Evolutionary conservation across 2,888 invertebrate species (phyloP), one percentile per base, ranked within the genome.

Genomic region (Therioaphis trifolii): DNA sequence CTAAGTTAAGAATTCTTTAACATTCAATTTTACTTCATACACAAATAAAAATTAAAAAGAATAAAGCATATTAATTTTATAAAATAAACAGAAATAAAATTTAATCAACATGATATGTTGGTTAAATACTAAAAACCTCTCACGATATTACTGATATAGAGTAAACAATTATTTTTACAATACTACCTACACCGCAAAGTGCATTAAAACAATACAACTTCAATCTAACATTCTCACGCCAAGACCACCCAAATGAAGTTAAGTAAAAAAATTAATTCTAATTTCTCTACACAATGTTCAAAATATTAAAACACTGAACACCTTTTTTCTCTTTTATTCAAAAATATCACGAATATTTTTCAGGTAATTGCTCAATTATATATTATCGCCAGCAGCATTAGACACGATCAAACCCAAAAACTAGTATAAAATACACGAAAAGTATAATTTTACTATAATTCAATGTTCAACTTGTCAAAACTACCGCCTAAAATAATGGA

Each of bases 361-460:
- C 24, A 4, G 21, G 21, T 78, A 68, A 78, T 78, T 78, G 40
- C 66, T 78, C 52, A 78, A 78, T 78, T 78, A 68, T 40, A 68
- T 15, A 2, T 35, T 9, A 52, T 52, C 35, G 77, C 66, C 77
- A 21, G 35, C 66, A 66, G 77, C 77, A 52, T 11, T 52, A 68
- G 11, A 77, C 35, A 66, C n/a, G 66, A 66, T 66, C 24, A 46
- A 76, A 29, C 63, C 29, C n/a, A 14, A 69, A 46, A 49, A 66
- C 77, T 15, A 15, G 49, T 66, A 75, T 18, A 63, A n/a, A 29
- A 63, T 49, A 52, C 52, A 68, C 21, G 66, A 68, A 66, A 5
- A 18, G 77, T 78, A 68, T 78, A 68, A 78, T 78, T 78, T 52
- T 18, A n/a, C n/a, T n/a, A n/a, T n/a, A n/a, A n/a, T n/a, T n/a